These are phyloP conservation scores for Malurus alboscapulatus DNA, from an alignment of 2,113 vertebrate species.

Conservation along the genomic window DNA sequence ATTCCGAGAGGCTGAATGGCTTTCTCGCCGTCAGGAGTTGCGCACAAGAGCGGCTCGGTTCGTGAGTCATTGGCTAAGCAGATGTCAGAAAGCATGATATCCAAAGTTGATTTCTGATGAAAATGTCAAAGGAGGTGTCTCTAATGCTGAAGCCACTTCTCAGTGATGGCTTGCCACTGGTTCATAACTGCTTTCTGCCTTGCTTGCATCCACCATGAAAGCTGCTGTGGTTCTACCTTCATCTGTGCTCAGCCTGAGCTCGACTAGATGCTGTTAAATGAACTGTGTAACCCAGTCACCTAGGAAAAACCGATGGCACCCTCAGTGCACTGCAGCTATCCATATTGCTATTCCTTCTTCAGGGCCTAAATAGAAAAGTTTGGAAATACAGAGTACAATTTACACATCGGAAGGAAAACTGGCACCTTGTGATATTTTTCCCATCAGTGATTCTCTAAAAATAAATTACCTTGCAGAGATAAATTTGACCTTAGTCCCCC, in stretches of 20 bases:
- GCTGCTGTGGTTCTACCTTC: neutral
- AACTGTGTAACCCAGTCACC: neutral
- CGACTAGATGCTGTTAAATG: neutral
- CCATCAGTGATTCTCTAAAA: neutral
- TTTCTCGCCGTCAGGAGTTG: neutral
- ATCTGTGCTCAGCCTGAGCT: neutral
- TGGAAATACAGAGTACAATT: neutral
- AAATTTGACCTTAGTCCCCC: neutral
- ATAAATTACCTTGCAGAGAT: neutral
- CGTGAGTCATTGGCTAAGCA: slow-evolving; percentile 17
- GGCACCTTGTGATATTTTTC: neutral
- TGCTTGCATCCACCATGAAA: neutral
- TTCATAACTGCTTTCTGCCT: neutral
- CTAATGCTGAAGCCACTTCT: neutral
- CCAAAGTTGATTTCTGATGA: slow-evolving; percentile 38
- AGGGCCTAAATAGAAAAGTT: neutral
- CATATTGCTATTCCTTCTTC: neutral
- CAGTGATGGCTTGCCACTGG: neutral
- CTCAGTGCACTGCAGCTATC: neutral
- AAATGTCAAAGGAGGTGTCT: slow-evolving; percentile 26
- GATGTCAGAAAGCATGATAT: slow-evolving; percentile 21
- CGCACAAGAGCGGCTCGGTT: neutral
- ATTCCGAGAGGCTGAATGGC: neutral
- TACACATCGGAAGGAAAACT: neutral
- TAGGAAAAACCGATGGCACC: neutral